A percentile compares a stretch with the other conserved stretches of the same genome.
These are phyloP conservation scores for Heterohyrax brucei DNA, from an alignment of 2,797 vertebrate species.

Conservation along the genomic window DNA sequence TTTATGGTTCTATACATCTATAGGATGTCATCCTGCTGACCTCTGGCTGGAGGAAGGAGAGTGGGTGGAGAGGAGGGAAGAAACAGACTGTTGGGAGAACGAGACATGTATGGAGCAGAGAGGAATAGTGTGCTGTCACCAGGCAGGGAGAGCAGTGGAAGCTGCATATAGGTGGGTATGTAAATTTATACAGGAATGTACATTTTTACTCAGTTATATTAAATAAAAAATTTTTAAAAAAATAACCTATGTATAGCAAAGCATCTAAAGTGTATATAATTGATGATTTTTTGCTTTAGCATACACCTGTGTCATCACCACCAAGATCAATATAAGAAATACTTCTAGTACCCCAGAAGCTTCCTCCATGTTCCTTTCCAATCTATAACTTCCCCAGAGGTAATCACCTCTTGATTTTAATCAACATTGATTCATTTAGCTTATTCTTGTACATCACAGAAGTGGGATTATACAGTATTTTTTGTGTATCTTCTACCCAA, in stretches of 20 bases:
- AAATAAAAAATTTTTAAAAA: background rate
- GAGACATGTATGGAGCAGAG: no score
- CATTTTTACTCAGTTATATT: no score
- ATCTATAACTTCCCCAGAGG: background rate
- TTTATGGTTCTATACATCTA: no score
- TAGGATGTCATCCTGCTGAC: no score
- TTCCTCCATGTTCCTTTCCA: background rate
- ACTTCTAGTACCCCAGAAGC: background rate
- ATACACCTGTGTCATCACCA: background rate
- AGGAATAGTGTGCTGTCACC: no score
- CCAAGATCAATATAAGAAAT: background rate
- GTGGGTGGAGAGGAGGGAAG: no score
- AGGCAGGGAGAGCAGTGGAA: no score
- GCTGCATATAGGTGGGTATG: no score
- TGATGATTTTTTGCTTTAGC: background rate
- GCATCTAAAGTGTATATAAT: background rate
- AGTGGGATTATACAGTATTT: background rate
- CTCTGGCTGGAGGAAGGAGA: no score
- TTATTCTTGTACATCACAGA: conserved; percentile 2
- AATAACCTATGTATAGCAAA: background rate
- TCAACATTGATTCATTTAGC: conserved; percentile 6
- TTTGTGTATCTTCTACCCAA: background rate
- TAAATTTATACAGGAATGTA: no score
- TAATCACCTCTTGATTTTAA: background rate
- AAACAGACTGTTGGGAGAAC: no score